Conservation (phyloP, 1,140 invertebrate genomes). For the Drosophila grimshawi region DNA sequence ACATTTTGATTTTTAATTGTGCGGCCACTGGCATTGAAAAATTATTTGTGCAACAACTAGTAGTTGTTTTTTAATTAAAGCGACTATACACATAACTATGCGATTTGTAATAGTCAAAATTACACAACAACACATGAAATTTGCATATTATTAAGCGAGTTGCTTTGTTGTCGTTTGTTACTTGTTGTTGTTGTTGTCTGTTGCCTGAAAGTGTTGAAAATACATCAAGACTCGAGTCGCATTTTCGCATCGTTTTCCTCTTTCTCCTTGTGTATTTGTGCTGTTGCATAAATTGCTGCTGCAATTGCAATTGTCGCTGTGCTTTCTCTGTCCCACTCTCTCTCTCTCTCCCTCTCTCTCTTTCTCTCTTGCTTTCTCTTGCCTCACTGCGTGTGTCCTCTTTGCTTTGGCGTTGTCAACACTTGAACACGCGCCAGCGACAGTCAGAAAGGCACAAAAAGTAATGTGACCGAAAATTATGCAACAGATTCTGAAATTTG, state of each 20-base stretch:
- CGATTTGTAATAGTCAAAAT: conserved; percentile 65
- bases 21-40: conserved; percentile 67
- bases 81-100: neutral
- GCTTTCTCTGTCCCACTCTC: neutral
- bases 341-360: neutral
- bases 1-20: conserved; percentile 82
- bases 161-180: conserved; percentile 19
- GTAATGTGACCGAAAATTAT: conserved; percentile 60
- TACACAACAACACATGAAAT: conserved; percentile 70
- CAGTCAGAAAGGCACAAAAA: conserved; percentile 53
- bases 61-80: conserved; percentile 66
- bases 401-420: conserved; percentile 65
- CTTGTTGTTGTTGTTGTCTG: conserved; percentile 11
- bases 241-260: conserved; percentile 28
- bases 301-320: conserved; percentile 67
- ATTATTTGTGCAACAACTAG: conserved; percentile 60
- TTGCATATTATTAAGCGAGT: conserved; percentile 72
- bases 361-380: neutral
- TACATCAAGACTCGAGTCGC: conserved; percentile 52
- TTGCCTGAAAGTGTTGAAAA: conserved; percentile 29
- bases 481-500: conserved; percentile 78
- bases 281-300: conserved; percentile 62
- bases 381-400: neutral
- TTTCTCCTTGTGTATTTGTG: conserved; percentile 13
- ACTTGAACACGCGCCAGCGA: conserved; percentile 77